Conservation (phyloP, 2,113 vertebrate species). For the Hippopotamus amphibius region DNA sequence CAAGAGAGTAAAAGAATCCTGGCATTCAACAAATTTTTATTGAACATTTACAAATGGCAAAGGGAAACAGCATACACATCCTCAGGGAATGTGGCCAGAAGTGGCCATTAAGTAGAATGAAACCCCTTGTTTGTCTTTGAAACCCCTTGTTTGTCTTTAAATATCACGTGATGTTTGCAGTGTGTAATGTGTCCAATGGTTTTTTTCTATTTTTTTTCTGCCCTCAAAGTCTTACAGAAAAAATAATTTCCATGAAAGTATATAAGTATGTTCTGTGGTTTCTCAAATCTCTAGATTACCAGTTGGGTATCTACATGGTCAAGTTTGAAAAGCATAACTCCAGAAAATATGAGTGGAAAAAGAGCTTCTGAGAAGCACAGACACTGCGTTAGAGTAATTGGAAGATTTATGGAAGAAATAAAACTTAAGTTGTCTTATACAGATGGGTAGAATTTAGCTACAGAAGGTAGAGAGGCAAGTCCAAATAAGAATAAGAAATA, state of each 20-base stretch:
- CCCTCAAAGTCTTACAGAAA: neutral
- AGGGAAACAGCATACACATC: neutral
- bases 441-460: neutral
- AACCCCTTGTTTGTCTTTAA: neutral
- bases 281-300: neutral
- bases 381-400: neutral
- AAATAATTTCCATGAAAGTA: neutral
- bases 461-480: neutral
- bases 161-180: neutral
- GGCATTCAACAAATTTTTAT: neutral
- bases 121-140: neutral
- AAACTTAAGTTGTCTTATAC: neutral
- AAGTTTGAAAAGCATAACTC: neutral
- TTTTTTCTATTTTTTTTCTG: conserved; percentile 4
- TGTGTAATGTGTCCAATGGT: neutral
- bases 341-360: neutral
- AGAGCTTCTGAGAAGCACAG: neutral
- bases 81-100: neutral
- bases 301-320: neutral
- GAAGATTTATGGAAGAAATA: neutral
- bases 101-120: neutral
- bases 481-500: neutral
- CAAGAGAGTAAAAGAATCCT: neutral
- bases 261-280: neutral
- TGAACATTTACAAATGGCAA: neutral